Conservation (phyloP, 2,113 vertebrate species). For the Corythornis cristatus region DNA sequence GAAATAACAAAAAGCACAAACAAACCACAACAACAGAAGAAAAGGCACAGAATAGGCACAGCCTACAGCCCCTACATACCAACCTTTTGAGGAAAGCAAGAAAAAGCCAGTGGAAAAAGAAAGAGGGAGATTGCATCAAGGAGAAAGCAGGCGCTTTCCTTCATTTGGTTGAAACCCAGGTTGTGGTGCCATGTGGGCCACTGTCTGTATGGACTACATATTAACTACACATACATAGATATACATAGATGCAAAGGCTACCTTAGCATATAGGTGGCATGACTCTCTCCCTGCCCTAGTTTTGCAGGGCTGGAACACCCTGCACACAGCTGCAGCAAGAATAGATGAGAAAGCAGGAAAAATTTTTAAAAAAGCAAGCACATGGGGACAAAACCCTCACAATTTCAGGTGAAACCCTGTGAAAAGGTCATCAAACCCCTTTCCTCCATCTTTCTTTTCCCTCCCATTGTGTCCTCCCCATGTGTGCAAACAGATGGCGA, state of each 20-base stretch:
- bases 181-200: neutral
- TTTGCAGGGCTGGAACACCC: neutral
- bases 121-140: neutral
- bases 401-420: neutral
- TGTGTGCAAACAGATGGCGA: neutral
- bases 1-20: no score
- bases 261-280: neutral
- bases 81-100: neutral
- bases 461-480: neutral
- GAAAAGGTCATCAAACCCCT: neutral
- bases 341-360: neutral
- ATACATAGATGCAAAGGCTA: neutral
- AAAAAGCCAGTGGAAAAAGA: neutral
- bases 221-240: neutral
- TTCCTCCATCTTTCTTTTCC: neutral
- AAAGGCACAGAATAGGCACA: rapidly evolving
- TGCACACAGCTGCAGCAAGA: neutral
- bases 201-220: neutral
- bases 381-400: neutral
- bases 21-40: no score
- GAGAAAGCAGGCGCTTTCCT: neutral
- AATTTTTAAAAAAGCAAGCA: neutral
- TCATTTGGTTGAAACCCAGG: neutral
- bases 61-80: neutral
- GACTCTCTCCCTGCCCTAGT: neutral